Base-by-base conservation (phyloP, 2,797 vertebrate species). In the Xiphophorus birchmanni region DNA sequence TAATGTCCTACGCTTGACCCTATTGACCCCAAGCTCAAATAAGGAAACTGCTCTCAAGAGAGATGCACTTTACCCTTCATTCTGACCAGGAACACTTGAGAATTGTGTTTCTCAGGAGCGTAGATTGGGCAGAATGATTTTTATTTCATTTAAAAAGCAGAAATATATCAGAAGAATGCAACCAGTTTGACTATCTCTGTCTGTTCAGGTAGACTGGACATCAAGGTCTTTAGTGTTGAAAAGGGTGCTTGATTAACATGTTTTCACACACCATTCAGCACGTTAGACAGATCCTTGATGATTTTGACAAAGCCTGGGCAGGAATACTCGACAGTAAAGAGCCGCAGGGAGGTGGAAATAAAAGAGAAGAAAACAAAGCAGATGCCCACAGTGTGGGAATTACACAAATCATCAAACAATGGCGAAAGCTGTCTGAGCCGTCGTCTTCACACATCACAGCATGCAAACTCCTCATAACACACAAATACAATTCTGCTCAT, bases 1-100 rank as follows among this genome's bases (percentile, higher is more conserved):
- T 91, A 93, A 94, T 94, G 90, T 89, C 83, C 84, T 74, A 48
- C 77, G 81, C 80, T 91, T 92, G 92, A 93, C 91, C 92, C 89
- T 88, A 83, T 90, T 93, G 91, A 91, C 92, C 90, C 79, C 32
- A 69, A 86, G 72, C 88, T 92, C 67, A 90, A 89, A 92, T 86
- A 85, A 90, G 89, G 82, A 91, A 90, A 93, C 90, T 87, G 80
- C 84, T 89, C 91, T 90, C 82, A 47, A 76, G 87, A 90, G 86
- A n/a, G 4, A 50, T 84, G 87, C 85, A 84, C 91, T 91, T 91
- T 90, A 85, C 21, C 89, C 88, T 80, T 85, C 47, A 15, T 80
- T 85, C 84, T 82, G 85, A 80, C 87, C 89, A 54, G 67, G 1
- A 81, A 82, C 82, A 76, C 79, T 75, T 45, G 77, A n/a, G n/a